Evolutionary conservation across 1,140 invertebrate species (phyloP), one percentile per base, ranked within the genome.

Genomic region (Leptestheria dahalacensis): DNA sequence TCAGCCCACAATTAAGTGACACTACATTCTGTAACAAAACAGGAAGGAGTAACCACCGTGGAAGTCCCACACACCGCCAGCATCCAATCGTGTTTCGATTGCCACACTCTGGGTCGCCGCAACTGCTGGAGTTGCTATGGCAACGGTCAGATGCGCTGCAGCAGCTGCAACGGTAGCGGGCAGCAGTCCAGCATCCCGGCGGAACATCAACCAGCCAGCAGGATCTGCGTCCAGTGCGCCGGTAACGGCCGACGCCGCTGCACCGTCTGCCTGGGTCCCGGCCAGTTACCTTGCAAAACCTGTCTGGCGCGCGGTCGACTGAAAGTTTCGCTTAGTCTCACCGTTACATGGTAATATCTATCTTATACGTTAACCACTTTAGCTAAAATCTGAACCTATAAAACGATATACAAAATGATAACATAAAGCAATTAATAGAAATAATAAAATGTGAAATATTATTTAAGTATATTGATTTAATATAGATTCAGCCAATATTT

Each of bases 121-220:
- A 57, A 55, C 20, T 62, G 61, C 47, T 62, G 61, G 61, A 62
- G 25, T 41, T 62, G 61, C 25, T 57, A 26, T 24, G 61, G 61
- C 10, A 57, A 55, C 21, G 61, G 61, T 12, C 55, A 62, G 26
- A 57, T 58, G 11, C 53, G 46, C 18, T 62, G 61, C 29, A 49
- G 29, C 1, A 49, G 46, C 21, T 62, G 61, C 46, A 50, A 57
- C 41, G 61, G 61, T 21, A 58, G 54, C 9, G 61, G 61, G 9
- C 18, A 62, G 18, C 18, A 20, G 20, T n/a, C 1, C 15, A 49
- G 15, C 28, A 23, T 23, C 33, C 29, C 58, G 26, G 6, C 49
- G n/a, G 24, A 20, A 10, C 28, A 56, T 10, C 53, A 12, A 18
- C 41, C 53, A 12, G 23, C 12, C 41, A 25, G 48, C 4, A 52